A percentile compares a stretch with the other conserved stretches of the same genome.
Conservation (phyloP, 2,797 vertebrate species). For the Pteropus rufus region DNA sequence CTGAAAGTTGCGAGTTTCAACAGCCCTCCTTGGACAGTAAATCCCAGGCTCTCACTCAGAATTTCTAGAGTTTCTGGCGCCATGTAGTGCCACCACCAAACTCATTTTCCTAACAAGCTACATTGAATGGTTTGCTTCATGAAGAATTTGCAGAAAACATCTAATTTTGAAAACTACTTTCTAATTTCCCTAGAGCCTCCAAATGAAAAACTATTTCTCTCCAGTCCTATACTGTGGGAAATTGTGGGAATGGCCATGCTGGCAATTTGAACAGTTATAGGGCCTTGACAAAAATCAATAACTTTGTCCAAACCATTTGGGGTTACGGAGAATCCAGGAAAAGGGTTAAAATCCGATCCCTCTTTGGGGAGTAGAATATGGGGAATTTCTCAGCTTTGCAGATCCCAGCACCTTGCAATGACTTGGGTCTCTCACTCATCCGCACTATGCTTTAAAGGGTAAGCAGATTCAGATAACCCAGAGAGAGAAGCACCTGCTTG, state of each 20-base stretch:
- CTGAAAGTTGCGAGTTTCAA: constrained; percentile 39
- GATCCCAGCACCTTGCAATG: neutral
- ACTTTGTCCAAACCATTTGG: constrained; percentile 66
- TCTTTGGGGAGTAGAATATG: neutral
- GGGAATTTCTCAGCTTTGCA: neutral
- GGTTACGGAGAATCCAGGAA: constrained; percentile 34
- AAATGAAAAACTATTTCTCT: neutral
- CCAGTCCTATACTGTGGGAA: constrained; percentile 46
- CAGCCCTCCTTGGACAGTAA: constrained; percentile 21
- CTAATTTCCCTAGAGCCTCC: neutral
- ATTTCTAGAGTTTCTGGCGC: neutral
- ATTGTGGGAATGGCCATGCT: constrained; percentile 38
- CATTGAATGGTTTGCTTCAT: neutral
- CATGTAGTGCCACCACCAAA: too few species aligned
- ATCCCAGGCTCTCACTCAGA: neutral
- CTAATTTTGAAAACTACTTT: neutral
- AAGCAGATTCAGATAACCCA: neutral
- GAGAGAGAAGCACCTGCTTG: neutral
- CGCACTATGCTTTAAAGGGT: neutral
- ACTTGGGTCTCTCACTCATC: neutral
- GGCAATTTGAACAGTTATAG: constrained; percentile 61
- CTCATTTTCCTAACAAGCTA: neutral
- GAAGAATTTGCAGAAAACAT: constrained; percentile 28
- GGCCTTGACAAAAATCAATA: constrained; percentile 64
- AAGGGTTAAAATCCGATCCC: constrained; percentile 29